Conservation (phyloP, 2,888 invertebrate species). For the Ceramica pisi region DNA sequence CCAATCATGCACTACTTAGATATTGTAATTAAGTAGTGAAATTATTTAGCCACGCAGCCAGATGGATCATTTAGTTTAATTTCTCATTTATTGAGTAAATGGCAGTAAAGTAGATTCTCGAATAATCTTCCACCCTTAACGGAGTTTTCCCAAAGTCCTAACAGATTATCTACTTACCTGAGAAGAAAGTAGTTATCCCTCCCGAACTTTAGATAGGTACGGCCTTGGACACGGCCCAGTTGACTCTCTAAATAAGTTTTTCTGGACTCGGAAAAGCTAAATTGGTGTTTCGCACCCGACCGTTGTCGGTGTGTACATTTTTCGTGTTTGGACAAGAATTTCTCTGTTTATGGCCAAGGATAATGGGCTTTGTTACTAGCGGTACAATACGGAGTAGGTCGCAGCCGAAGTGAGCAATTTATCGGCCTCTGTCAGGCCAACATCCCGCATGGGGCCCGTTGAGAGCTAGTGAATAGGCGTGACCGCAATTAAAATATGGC, state of each 20-base stretch:
- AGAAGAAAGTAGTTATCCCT: constrained; percentile 51
- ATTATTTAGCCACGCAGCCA: constrained; percentile 10
- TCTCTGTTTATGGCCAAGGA: constrained; percentile 54
- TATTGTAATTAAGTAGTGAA: constrained; percentile 46
- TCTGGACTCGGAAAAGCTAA: constrained; percentile 47
- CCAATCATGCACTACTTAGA: constrained; percentile 34
- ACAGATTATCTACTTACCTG: constrained; percentile 58
- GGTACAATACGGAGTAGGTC: constrained; percentile 52
- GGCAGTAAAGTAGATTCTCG: constrained; percentile 34
- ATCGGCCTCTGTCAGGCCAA: constrained; percentile 57
- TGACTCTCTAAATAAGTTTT: constrained; percentile 51
- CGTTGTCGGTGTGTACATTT: constrained; percentile 40
- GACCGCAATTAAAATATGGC: constrained; percentile 68
- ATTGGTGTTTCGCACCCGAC: constrained; percentile 43
- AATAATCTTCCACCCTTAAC: constrained; percentile 26
- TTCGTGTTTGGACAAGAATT: constrained; percentile 62
- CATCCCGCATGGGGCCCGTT: constrained; percentile 62
- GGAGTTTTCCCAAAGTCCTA: constrained; percentile 41
- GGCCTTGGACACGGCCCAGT: constrained; percentile 12
- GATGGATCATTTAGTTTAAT: constrained; percentile 19
- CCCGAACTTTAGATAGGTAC: constrained; percentile 43
- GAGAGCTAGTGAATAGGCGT: constrained; percentile 61
- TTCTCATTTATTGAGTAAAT: constrained; percentile 22
- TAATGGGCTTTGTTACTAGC: constrained; percentile 53
- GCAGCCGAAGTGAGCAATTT: constrained; percentile 62